These are phyloP conservation scores for Malurus leucopterus DNA, from an alignment of 2,797 vertebrate species.

Conservation along the genomic window DNA sequence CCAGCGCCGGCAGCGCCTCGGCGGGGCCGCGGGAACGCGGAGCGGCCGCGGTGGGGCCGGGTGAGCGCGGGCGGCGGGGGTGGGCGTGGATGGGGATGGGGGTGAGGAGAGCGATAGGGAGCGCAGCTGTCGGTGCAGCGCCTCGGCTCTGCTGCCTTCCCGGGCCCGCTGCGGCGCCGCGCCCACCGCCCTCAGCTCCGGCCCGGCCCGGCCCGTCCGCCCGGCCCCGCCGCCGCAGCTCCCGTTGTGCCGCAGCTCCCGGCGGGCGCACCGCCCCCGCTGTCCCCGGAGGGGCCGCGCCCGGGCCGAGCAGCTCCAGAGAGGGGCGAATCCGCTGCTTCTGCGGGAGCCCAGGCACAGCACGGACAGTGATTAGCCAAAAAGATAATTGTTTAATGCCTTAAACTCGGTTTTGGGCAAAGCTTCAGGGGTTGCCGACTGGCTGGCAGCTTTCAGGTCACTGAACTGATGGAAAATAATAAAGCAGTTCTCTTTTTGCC, in stretches of 20 bases:
- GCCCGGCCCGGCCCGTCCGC: background rate
- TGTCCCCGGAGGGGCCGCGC: background rate
- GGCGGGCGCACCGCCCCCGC: background rate
- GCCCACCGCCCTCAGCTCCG: background rate
- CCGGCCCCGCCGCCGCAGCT: background rate
- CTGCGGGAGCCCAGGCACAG: background rate
- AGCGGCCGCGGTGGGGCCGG: background rate
- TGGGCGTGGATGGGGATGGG: no score
- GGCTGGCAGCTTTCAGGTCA: background rate
- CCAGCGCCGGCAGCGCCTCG: background rate
- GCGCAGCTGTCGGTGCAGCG: background rate
- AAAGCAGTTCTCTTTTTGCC: background rate
- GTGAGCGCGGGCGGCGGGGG: background rate
- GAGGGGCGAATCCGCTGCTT: background rate
- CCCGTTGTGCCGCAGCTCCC: background rate
- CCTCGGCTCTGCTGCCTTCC: no score
- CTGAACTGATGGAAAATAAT: background rate
- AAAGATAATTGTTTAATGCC: background rate
- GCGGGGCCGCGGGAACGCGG: background rate
- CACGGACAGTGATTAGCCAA: background rate
- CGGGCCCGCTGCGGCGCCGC: background rate
- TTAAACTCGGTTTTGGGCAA: background rate
- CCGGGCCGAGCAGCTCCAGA: background rate
- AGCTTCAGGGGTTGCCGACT: background rate
- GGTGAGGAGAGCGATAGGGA: no score